Evolutionary conservation across 1,140 invertebrate genomes (phyloP), one percentile per base, ranked within the genome.

Genomic region (Euura saliciscinereae): DNA sequence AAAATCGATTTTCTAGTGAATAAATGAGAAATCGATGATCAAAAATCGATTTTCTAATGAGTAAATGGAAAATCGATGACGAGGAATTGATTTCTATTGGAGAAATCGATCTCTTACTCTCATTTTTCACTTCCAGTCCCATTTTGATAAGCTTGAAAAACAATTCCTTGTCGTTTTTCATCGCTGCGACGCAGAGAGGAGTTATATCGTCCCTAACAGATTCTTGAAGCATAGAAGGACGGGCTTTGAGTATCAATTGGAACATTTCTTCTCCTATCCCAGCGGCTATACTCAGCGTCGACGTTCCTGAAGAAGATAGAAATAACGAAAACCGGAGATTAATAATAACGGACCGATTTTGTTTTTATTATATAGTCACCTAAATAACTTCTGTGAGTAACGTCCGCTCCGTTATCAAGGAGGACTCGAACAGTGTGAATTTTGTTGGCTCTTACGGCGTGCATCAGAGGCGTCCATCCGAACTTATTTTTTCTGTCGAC

Each of bases 381-480:
- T 73, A 86, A 84, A 79, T 84, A 87, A 71, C 88, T 89, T 73
- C 77, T 79, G 11, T 84, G 80, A 68, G 84, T 86, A 4, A 86
- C 78, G 73, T 85, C 82, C 43, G 84, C 85, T 13, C 83, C 79
- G 69, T 83, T 75, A n/a, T 82, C 72, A 70, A 89, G 75, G 3
- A 90, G 78, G 13, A 84, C 76, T 74, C 86, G 80, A 2, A 87
- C 85, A 42, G 81, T 83, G 42, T 85, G 74, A 3, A 84, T 68
- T 76, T 89, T 82, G 72, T 83, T 83, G 77, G 87, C 87, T 67
- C 89, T 79, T 73, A 88, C 76, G 4, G 89, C 88, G 75, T 89
- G 85, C 88, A 89, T 89, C 44, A 90, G 71, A 6, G 89, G 88
- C 6, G 88, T 89, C 88, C 88, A 89, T 3, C 88, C 88, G 75